Evolutionary conservation across 1,140 invertebrate genomes (phyloP), one percentile per base, ranked within the genome.

Genomic region (Drosophila neocordata): DNA sequence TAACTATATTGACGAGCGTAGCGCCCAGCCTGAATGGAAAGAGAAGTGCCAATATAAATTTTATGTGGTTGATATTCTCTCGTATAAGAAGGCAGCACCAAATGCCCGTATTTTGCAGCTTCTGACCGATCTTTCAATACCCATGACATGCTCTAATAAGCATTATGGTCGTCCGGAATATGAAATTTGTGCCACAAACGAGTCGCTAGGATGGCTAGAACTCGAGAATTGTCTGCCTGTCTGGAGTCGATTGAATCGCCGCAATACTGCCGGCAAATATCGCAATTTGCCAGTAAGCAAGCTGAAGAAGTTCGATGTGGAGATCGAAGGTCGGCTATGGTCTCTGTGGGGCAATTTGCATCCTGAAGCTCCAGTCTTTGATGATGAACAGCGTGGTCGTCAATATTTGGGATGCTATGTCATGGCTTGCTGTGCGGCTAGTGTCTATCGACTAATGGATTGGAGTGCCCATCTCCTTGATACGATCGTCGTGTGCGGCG

Each of bases 381-480:
- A 85, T 0, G 64, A 76, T 2, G 73, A 92, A 13, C 52, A 68
- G 0, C 91, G 93, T 2, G 93, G 93, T 0, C 93, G 93, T 57
- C 94, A 94, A 75, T 93, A 94, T 27, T 77, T 94, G 9, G 92
- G 92, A 3, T 93, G 92, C 41, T 92, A 92, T 73, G 93, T 94
- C 2, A 85, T 93, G 18, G 93, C 93, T 22, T 85, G 94, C 5
- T 93, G 92, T 13, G 94, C 94, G 91, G 92, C 92, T 2, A 89
- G 93, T 55, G 92, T 93, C 13, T 94, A 94, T 68, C 91, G 92
- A 22, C 77, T 94, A 9, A 93, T 92, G 67, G 93, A 94, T 64
- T 95, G 94, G 94, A 94, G 93, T 65, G 68, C 92, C 5, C 92
- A 93, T 11, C 90, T 94, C 1, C 77, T 95, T n/a, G 94, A 95